phyloP scores from a whole-genome alignment of 2,113 vertebrate genomes.

The Rhinoptilus africanus region DNA sequence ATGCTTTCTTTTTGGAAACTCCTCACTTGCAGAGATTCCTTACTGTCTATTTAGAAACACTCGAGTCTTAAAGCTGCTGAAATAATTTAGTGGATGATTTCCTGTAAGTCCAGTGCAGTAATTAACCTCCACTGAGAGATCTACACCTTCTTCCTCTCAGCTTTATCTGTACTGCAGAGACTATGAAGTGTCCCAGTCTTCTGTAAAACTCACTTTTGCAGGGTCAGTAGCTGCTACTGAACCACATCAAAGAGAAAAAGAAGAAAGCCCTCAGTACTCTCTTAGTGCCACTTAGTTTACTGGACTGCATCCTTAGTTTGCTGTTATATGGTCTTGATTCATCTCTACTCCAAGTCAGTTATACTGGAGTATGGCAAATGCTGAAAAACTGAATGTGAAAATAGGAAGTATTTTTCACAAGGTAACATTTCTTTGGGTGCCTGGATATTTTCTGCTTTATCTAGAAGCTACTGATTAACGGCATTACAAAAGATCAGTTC shows the following conservation, averaged over 20 bases:
- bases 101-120: not conserved
- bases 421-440: not conserved
- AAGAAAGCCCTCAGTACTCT: not conserved
- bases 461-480: conserved; percentile 19
- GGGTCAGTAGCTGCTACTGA: not conserved
- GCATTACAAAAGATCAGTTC: conserved; percentile 42
- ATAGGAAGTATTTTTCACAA: not conserved
- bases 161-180: not conserved
- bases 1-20: not conserved
- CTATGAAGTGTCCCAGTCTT: not conserved
- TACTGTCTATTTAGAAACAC: not conserved
- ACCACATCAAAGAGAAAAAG: not conserved
- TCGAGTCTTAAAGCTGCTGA: not conserved
- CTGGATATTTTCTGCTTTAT: conserved; percentile 1
- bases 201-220: not conserved
- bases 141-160: not conserved
- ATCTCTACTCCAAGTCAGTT: not conserved
- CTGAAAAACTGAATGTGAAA: conserved; percentile 1
- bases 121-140: not conserved
- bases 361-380: not conserved
- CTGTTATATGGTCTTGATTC: not conserved
- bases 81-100: not conserved
- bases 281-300: not conserved
- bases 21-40: not conserved
- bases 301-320: not conserved